Conservation (phyloP, 2,888 invertebrate species). For the Tholera decimalis region DNA sequence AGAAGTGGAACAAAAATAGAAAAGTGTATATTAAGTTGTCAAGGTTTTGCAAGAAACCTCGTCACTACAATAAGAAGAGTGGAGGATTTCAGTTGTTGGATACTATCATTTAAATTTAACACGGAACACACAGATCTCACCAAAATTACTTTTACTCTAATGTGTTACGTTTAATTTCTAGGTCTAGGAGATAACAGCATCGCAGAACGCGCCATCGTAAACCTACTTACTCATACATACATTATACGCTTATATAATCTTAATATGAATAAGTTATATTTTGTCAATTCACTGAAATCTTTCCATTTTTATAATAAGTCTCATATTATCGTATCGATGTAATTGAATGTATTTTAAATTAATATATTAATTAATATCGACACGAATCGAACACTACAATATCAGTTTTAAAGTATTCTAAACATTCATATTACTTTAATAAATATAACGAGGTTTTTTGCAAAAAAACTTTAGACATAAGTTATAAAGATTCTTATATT, state of each 20-base stretch:
- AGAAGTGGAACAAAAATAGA: constrained; percentile 1
- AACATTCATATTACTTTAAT: constrained; percentile 52
- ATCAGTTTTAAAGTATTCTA: constrained; percentile 59
- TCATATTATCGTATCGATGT: constrained; percentile 36
- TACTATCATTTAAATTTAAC: constrained; percentile 43
- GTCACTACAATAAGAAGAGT: constrained; percentile 43
- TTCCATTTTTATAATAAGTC: constrained; percentile 41
- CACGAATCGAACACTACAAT: constrained; percentile 44
- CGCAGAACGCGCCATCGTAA: constrained; percentile 19
- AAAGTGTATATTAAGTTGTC: constrained; percentile 11
- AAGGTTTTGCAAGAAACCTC: constrained; percentile 59
- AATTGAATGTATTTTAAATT: constrained; percentile 41
- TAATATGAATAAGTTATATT: constrained; percentile 38
- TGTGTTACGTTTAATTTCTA: constrained; percentile 43
- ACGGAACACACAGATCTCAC: constrained; percentile 50
- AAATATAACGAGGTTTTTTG: constrained; percentile 61
- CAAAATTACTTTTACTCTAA: constrained; percentile 45
- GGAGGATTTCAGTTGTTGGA: constrained; percentile 57
- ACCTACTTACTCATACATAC: constrained; percentile 56
- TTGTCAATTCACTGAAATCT: constrained; percentile 59
- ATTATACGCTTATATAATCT: constrained; percentile 55
- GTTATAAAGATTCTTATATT: constrained; percentile 50
- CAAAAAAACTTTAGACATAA: constrained; percentile 34
- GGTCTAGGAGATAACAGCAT: constrained; percentile 38
- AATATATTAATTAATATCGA: constrained; percentile 43